phyloP scores from a whole-genome alignment of 2,888 invertebrate species.

The Drosophila pseudotalamancana region DNA sequence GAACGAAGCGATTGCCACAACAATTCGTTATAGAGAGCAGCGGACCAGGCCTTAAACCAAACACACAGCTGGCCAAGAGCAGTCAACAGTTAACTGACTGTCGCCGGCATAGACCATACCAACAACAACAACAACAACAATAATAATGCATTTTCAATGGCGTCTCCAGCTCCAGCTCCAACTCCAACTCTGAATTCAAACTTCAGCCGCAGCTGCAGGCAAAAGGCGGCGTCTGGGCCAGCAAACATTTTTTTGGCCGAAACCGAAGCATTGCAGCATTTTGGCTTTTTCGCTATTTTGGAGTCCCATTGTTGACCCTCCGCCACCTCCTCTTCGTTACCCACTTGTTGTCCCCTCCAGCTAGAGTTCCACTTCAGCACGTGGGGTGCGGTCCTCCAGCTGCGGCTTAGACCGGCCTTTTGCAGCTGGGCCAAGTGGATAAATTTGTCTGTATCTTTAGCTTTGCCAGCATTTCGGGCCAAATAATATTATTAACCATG shows the following conservation, averaged over 20 bases:
- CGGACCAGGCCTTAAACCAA: too few species aligned
- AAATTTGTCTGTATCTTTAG: constrained; percentile 3
- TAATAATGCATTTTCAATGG: constrained; percentile 16
- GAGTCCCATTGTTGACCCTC: constrained; percentile 27
- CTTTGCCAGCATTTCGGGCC: constrained; percentile 1
- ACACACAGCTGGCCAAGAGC: constrained; percentile 52
- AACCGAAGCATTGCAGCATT: constrained; percentile 53
- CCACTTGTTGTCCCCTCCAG: background rate
- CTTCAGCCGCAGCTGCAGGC: constrained; percentile 73
- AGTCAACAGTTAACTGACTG: constrained; percentile 62
- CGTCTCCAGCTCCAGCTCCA: constrained; percentile 9
- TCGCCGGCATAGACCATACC: constrained; percentile 50
- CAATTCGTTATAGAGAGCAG: constrained; percentile 69
- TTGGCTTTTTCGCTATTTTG: constrained; percentile 25
- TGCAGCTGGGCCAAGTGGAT: constrained; percentile 54
- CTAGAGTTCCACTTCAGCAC: constrained; percentile 48
- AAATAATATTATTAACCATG: constrained; percentile 59
- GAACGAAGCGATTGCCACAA: constrained; percentile 82
- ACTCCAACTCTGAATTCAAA: constrained; percentile 30
- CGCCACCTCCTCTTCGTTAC: background rate
- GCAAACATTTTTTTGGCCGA: constrained; percentile 52
- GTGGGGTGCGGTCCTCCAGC: constrained; percentile 74
- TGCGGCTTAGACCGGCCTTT: constrained; percentile 39
- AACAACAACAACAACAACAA: constrained; percentile 29
- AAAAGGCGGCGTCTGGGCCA: constrained; percentile 53